These are phyloP conservation scores for Nomada hirtipes DNA, from an alignment of 2,888 invertebrate species.

Conservation along the genomic window DNA sequence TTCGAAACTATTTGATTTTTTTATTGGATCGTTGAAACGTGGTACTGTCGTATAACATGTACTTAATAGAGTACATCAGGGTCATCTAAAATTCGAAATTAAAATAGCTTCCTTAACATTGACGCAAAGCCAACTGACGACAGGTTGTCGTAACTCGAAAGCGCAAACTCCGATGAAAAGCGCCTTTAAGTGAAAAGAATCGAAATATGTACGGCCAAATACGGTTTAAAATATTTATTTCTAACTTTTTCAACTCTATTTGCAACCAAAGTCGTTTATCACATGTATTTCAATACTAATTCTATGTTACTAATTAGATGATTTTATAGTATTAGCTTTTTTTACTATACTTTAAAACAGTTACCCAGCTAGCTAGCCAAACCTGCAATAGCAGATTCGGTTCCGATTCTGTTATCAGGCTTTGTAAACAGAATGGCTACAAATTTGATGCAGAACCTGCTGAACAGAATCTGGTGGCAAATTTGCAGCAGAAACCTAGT, in stretches of 20 bases:
- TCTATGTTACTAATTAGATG: neutral
- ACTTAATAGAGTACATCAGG: slow-evolving; percentile 59
- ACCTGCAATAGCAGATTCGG: no score
- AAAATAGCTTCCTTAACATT: slow-evolving; percentile 70
- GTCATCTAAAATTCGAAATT: slow-evolving; percentile 67
- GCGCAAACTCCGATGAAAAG: slow-evolving; percentile 46
- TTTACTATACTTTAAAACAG: no score
- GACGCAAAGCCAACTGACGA: slow-evolving; percentile 65
- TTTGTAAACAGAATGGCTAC: no score
- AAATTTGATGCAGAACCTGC: no score
- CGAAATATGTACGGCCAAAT: neutral
- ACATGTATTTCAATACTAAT: neutral
- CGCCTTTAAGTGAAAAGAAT: slow-evolving; percentile 31
- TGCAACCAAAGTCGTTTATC: neutral
- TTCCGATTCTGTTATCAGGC: no score
- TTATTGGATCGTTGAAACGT: slow-evolving; percentile 22
- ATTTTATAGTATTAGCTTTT: neutral
- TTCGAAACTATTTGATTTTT: slow-evolving; percentile 2
- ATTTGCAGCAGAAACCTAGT: no score
- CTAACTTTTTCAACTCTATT: neutral
- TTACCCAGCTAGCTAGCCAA: no score
- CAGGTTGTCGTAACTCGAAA: slow-evolving; percentile 64
- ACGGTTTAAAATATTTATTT: neutral
- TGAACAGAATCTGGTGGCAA: no score
- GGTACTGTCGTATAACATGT: slow-evolving; percentile 35